Conservation (phyloP, 2,888 invertebrate genomes). For the Nebria salina region DNA sequence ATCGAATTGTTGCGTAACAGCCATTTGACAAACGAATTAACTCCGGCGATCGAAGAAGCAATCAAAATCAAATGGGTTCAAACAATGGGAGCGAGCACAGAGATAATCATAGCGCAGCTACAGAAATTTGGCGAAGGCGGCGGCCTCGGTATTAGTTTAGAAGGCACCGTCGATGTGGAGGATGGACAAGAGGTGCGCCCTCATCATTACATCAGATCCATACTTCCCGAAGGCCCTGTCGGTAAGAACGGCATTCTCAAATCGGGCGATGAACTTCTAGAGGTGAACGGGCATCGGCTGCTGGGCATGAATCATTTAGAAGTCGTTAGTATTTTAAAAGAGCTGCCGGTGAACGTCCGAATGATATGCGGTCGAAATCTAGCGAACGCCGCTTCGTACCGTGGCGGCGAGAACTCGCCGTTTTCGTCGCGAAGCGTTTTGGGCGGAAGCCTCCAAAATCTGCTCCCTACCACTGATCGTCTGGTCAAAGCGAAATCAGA, state of each 20-base stretch:
- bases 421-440: constrained; percentile 60
- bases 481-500: constrained; percentile 92
- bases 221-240: constrained; percentile 97
- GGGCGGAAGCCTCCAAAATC: constrained; percentile 71
- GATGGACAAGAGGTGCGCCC: constrained; percentile 96
- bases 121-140: constrained; percentile 89
- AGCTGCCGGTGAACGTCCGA: constrained; percentile 87
- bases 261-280: constrained; percentile 94
- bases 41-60: constrained; percentile 79
- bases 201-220: constrained; percentile 98
- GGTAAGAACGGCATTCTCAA: constrained; percentile 88
- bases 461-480: constrained; percentile 74
- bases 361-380: constrained; percentile 84
- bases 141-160: constrained; percentile 95
- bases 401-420: constrained; percentile 53
- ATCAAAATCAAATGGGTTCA: constrained; percentile 85
- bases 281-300: constrained; percentile 90
- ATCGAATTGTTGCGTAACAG: constrained; percentile 55
- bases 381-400: constrained; percentile 53
- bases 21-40: constrained; percentile 58
- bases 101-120: constrained; percentile 83
- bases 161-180: constrained; percentile 98
- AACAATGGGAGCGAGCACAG: constrained; percentile 79
- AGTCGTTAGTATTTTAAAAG: constrained; percentile 92
- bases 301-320: constrained; percentile 94